These are phyloP conservation scores for Bellardia pandia DNA, from an alignment of 2,888 invertebrate species.

Conservation along the genomic window DNA sequence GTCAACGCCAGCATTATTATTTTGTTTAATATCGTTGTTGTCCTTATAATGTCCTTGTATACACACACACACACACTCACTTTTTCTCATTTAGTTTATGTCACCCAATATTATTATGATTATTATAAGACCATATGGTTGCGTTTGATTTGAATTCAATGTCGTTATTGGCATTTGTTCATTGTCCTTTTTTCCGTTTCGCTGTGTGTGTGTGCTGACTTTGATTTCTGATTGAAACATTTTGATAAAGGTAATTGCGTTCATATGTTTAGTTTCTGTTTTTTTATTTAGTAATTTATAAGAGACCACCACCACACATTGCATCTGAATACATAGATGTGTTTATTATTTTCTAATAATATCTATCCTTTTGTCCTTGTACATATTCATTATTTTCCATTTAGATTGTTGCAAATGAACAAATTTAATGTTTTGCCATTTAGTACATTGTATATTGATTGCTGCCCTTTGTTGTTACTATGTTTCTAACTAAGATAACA, in stretches of 20 bases:
- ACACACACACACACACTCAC: not conserved
- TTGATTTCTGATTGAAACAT: slow-evolving; percentile 70
- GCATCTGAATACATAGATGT: not conserved
- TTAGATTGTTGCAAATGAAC: not conserved
- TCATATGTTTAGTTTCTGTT: slow-evolving; percentile 60
- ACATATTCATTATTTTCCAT: slow-evolving; percentile 35
- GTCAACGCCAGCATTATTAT: slow-evolving; percentile 62
- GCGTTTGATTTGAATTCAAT: slow-evolving; percentile 48
- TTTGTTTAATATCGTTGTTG: slow-evolving; percentile 22
- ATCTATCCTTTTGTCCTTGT: slow-evolving; percentile 19
- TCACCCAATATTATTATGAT: slow-evolving; percentile 50
- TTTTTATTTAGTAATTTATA: not conserved
- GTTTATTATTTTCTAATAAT: slow-evolving; percentile 60
- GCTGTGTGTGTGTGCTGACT: slow-evolving; percentile 37
- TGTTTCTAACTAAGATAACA: slow-evolving; percentile 1
- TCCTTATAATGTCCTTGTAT: slow-evolving; percentile 62
- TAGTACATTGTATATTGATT: slow-evolving; percentile 30
- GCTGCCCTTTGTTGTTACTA: slow-evolving; percentile 29
- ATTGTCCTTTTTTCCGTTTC: slow-evolving; percentile 38
- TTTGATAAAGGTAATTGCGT: slow-evolving; percentile 69
- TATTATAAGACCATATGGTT: slow-evolving; percentile 64
- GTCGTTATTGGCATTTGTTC: slow-evolving; percentile 56
- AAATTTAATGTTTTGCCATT: slow-evolving; percentile 23
- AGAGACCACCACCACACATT: slow-evolving; percentile 6
- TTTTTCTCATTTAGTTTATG: slow-evolving; percentile 20